Base-by-base conservation (phyloP, 2,113 vertebrate genomes). In the Cyrtonyx montezumae region DNA sequence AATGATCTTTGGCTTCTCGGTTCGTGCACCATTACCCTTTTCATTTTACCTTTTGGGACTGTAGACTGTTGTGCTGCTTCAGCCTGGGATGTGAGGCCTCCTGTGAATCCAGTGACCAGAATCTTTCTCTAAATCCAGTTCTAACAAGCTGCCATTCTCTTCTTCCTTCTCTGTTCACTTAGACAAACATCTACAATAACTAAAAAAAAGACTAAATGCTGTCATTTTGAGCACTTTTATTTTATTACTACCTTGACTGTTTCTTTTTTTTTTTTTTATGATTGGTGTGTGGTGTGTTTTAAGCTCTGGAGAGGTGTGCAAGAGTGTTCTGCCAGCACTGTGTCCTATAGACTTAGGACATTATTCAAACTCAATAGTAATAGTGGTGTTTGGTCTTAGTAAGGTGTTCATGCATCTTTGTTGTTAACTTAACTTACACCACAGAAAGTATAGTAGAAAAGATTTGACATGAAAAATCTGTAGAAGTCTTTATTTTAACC, bases 41-140 rank as follows among this genome's bases (percentile, higher is more conserved):
- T 53, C 11, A 9, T 73, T 84, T 82, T 79, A 37, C 22, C 21
- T 76, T 78, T 23, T 67, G 34, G 66, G 21, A 7, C 68, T 67
- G 25, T 23, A 36, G 3, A 22, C 34, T 88, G 21, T 28, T 78
- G 34, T 70, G 1, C 34, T 67, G 48, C 80, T 69, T 67, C 63
- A 75, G 61, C 51, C 51, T 83, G 61, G 51, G 17, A 22, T 15
- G 40, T 30, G 0, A 0, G 55, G 18, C 66, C 30, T 87, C 18
- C 23, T 48, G 15, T 48, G 28, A 73, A 55, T 49, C 46, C 46
- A 69, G 22, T 55, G 46, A 37, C 20, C 45, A 59, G 34, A 49
- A 4, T 11, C 11, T 86, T 75, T 13, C 26, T 40, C 37, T 73
- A 66, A 91, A 87, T 45, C 21, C 8, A 37, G 55, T 46, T 68